Evolutionary conservation across 2,797 vertebrate species (phyloP).

Genomic region (Odontamblyopus rebecca): DNA sequence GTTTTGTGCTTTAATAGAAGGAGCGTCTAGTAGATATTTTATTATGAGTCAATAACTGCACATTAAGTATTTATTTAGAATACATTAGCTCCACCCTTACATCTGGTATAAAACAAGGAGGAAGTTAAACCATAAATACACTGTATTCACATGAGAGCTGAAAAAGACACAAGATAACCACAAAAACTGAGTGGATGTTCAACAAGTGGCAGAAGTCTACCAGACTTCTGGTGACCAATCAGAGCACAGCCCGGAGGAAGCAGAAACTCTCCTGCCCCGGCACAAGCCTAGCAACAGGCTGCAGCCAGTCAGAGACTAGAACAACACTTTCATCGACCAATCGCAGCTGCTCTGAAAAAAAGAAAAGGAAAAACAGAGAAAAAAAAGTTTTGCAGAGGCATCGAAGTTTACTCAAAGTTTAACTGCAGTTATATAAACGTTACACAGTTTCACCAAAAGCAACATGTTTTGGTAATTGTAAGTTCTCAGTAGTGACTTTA

Average conservation of each 20-base stretch:
- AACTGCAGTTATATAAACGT: slow-evolving; percentile 48
- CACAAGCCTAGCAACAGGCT: slow-evolving; percentile 89
- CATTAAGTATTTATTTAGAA: slow-evolving; percentile 23
- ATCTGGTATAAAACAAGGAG: slow-evolving; percentile 46
- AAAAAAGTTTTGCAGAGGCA: slow-evolving; percentile 67
- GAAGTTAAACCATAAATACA: slow-evolving; percentile 44
- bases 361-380: slow-evolving; percentile 31
- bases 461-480: slow-evolving; percentile 20
- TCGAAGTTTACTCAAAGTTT: slow-evolving; percentile 66
- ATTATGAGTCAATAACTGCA: neutral
- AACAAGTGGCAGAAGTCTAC: slow-evolving; percentile 80
- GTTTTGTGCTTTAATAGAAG: neutral
- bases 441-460: slow-evolving; percentile 30
- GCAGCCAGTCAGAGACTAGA: slow-evolving; percentile 82
- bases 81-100: slow-evolving; percentile 42
- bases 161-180: slow-evolving; percentile 55
- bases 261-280: slow-evolving; percentile 74
- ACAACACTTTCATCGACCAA: slow-evolving; percentile 82
- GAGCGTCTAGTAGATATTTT: neutral
- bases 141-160: slow-evolving; percentile 52
- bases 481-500: slow-evolving; percentile 31
- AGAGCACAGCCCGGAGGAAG: slow-evolving; percentile 65
- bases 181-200: slow-evolving; percentile 77
- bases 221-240: slow-evolving; percentile 80
- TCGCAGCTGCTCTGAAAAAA: slow-evolving; percentile 60